phyloP scores from a whole-genome alignment of 1,140 invertebrate species.

The Agrilus planipennis region DNA sequence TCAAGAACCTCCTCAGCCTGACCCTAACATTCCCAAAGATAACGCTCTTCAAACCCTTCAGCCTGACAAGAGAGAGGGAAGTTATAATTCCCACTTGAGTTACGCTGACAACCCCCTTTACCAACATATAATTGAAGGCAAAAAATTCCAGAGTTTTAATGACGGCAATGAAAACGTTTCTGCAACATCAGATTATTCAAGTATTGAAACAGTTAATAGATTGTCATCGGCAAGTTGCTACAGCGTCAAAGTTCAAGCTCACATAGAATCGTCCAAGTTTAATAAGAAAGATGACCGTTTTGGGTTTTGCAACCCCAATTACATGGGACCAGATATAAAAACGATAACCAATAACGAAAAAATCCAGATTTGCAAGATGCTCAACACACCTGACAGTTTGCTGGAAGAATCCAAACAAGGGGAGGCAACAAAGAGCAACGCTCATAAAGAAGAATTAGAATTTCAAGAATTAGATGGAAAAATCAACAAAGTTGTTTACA shows the following conservation, averaged over 20 bases:
- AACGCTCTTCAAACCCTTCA: slow-evolving; percentile 35
- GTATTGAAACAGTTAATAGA: slow-evolving; percentile 53
- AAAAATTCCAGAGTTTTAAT: slow-evolving; percentile 41
- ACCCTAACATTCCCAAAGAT: slow-evolving; percentile 2
- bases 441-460: slow-evolving; percentile 16
- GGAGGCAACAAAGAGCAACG: slow-evolving; percentile 25
- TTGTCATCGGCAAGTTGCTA: slow-evolving; percentile 40
- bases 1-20: slow-evolving; percentile 7
- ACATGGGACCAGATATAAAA: slow-evolving; percentile 50
- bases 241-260: slow-evolving; percentile 31
- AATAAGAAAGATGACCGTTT: slow-evolving; percentile 32
- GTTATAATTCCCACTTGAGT: slow-evolving; percentile 44
- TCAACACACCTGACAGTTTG: slow-evolving; percentile 34
- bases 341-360: slow-evolving; percentile 33
- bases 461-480: slow-evolving; percentile 24
- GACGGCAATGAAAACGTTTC: slow-evolving; percentile 44
- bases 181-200: slow-evolving; percentile 65
- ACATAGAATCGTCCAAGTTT: slow-evolving; percentile 30
- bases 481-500: slow-evolving; percentile 22
- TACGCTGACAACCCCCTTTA: slow-evolving; percentile 46
- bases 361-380: slow-evolving; percentile 35
- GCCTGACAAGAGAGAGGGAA: slow-evolving; percentile 39
- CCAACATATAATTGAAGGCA: slow-evolving; percentile 49
- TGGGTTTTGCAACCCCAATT: slow-evolving; percentile 64
- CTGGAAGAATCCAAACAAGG: slow-evolving; percentile 32